These are phyloP conservation scores for Drosophila ironensis DNA, from an alignment of 1,140 invertebrate species.

Conservation along the genomic window DNA sequence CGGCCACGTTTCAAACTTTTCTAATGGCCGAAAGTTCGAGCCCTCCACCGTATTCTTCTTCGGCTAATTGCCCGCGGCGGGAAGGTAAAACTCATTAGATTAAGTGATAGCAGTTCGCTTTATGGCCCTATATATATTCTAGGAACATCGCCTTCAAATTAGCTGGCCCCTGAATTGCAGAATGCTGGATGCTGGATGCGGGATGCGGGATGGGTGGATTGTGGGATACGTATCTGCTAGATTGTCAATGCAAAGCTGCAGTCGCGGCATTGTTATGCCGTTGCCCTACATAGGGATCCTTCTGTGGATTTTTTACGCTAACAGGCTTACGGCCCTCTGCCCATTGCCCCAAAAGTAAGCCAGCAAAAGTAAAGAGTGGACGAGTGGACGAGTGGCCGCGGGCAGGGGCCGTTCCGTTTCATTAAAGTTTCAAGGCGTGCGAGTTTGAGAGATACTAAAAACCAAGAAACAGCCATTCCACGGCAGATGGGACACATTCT, in stretches of 20 bases:
- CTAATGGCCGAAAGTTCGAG: constrained; percentile 1
- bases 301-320: constrained; percentile 18
- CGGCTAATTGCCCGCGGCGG: constrained; percentile 31
- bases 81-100: constrained; percentile 42
- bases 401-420: constrained; percentile 66
- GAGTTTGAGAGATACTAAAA: constrained; percentile 52
- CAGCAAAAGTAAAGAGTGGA: too few relatives aligned
- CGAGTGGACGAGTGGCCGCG: too few relatives aligned
- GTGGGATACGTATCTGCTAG: background rate
- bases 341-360: constrained; percentile 19
- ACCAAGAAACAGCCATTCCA: constrained; percentile 18
- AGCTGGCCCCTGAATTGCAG: constrained; percentile 4
- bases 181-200: constrained; percentile 5
- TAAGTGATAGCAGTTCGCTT: constrained; percentile 35
- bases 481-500: constrained; percentile 11
- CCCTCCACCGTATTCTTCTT: constrained; percentile 4
- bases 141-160: constrained; percentile 14
- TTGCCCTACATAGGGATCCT: constrained; percentile 10
- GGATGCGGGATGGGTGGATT: background rate
- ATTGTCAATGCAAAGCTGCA: constrained; percentile 23
- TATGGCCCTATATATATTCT: constrained; percentile 11
- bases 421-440: constrained; percentile 54
- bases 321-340: constrained; percentile 43
- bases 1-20: constrained; percentile 26
- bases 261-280: constrained; percentile 17